Conservation (phyloP, 2,888 invertebrate genomes). For the Eurytoma adleriae region DNA sequence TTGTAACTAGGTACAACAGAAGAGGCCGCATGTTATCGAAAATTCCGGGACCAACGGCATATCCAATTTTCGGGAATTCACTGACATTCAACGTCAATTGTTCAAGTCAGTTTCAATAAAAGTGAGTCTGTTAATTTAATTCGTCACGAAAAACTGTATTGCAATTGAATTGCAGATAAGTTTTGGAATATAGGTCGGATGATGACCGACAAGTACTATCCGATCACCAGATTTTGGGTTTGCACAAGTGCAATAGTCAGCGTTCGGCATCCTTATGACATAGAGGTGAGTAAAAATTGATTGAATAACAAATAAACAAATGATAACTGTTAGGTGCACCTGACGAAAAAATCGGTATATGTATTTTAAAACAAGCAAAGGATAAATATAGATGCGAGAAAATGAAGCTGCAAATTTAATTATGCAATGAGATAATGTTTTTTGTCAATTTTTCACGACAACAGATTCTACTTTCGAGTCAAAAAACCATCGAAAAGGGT, state of each 20-base stretch:
- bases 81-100: conserved; percentile 9
- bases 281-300: conserved; percentile 63
- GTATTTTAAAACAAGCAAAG: neutral
- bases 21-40: conserved; percentile 63
- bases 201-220: conserved; percentile 61
- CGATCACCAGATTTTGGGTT: conserved; percentile 63
- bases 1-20: conserved; percentile 62
- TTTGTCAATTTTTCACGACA: neutral
- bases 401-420: no score
- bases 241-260: conserved; percentile 53
- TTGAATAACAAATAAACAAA: neutral
- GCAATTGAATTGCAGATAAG: conserved; percentile 54
- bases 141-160: neutral
- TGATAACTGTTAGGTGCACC: neutral
- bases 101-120: conserved; percentile 9
- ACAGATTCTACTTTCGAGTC: conserved; percentile 64
- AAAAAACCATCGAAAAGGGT: conserved; percentile 64
- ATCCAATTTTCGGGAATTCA: conserved; percentile 64
- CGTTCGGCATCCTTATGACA: conserved; percentile 67
- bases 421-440: neutral
- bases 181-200: conserved; percentile 59
- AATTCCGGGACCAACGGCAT: conserved; percentile 70
- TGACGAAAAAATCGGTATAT: neutral
- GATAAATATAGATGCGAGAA: neutral
- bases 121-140: neutral